Evolutionary conservation across 2,113 vertebrate species (phyloP).

Genomic region (Gorsachius goisagi): DNA sequence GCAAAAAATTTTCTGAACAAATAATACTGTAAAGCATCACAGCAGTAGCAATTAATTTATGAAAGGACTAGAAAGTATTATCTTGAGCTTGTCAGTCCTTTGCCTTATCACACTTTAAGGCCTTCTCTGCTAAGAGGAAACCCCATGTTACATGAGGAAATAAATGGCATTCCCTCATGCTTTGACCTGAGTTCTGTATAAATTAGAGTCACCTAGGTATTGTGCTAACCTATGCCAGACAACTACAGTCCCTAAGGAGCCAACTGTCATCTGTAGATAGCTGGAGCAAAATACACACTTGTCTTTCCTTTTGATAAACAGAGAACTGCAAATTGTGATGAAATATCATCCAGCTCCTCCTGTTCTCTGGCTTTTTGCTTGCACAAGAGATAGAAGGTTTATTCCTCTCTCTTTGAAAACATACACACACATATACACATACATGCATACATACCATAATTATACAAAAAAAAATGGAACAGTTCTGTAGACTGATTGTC

Average conservation of each 20-base stretch:
- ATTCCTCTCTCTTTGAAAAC: background rate
- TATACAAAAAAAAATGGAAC: background rate
- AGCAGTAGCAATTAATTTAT: background rate
- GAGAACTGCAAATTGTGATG: background rate
- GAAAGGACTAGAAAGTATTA: background rate
- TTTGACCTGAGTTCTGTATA: background rate
- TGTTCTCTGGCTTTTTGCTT: background rate
- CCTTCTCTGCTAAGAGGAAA: background rate
- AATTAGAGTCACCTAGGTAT: background rate
- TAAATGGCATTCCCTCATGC: background rate
- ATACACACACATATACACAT: rapidly evolving
- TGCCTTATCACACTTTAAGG: background rate
- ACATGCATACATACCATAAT: background rate
- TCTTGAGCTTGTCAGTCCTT: background rate
- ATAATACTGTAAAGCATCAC: background rate
- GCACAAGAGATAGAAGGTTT: background rate
- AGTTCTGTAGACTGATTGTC: background rate
- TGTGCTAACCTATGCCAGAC: background rate
- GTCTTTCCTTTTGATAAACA: background rate
- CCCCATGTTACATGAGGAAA: background rate
- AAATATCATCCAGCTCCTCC: background rate
- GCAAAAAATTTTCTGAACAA: background rate
- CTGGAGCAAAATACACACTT: background rate
- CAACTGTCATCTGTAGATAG: background rate
- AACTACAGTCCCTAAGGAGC: background rate